These are phyloP conservation scores for Pempheris klunzingeri DNA, from an alignment of 2,797 vertebrate species.

Conservation along the genomic window DNA sequence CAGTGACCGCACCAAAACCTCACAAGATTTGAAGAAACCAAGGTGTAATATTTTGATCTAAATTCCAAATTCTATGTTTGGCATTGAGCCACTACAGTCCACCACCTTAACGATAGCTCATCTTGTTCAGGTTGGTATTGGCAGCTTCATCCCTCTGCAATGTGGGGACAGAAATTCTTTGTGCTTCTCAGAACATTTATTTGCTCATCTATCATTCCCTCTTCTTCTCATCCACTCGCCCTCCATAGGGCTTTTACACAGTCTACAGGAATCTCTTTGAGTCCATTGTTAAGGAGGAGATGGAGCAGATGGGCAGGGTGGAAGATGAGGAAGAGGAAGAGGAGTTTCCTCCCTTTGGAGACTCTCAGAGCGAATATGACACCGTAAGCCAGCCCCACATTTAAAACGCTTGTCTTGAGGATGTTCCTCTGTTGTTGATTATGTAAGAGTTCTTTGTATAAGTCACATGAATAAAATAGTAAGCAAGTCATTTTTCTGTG, in stretches of 20 bases:
- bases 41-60: neutral
- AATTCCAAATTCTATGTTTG: neutral
- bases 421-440: neutral
- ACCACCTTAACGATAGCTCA: neutral
- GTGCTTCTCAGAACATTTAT: conserved; percentile 11
- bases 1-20: neutral
- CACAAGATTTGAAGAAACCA: neutral
- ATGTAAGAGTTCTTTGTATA: neutral
- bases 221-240: neutral
- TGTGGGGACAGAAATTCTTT: conserved; percentile 29
- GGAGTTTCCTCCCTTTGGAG: conserved; percentile 92
- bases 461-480: neutral
- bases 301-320: conserved; percentile 84
- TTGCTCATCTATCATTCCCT: conserved; percentile 17
- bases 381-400: conserved; percentile 81
- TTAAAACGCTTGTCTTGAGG: neutral
- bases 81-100: neutral
- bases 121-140: neutral
- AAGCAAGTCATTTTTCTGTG: neutral
- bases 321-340: conserved; percentile 83
- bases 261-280: conserved; percentile 94
- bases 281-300: conserved; percentile 92
- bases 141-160: neutral
- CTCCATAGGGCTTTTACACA: conserved; percentile 91
- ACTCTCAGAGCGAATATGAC: conserved; percentile 95